Base-by-base conservation (phyloP, 2,797 vertebrate species). In the Bufotes viridis region DNA sequence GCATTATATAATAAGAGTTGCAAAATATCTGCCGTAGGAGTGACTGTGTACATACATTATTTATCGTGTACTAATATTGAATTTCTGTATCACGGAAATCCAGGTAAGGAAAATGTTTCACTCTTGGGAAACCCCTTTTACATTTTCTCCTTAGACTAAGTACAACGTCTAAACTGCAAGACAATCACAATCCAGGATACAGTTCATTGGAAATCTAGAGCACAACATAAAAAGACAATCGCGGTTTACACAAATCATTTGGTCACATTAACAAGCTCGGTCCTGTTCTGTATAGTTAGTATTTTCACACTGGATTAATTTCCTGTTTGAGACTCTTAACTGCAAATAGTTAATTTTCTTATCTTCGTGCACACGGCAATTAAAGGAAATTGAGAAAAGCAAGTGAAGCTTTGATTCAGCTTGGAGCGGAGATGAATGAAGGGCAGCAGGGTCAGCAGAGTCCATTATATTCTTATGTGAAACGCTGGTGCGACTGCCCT, bases 341-440 rank as follows among this genome's bases (percentile, higher is more conserved):
- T 95, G 91, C 93, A 94, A 93, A 92, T 78, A 92, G 93, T 96
- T 98, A 96, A 96, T 97, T 96, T 95, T 96, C 95, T 96, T 97
- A 98, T 96, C 94, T 95, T 93, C 95, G 95, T 95, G 95, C 92
- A 96, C 95, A 96, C 94, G 93, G 95, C 96, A 97, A 97, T 98
- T 97, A 98, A 95, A 96, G 95, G 94, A 96, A 96, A 96, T 96
- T 96, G 95, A 96, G 95, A 96, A 94, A 94, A 93, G 96, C 95
- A 94, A 95, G 94, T 94, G 94, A 94, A 94, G 94, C 95, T 95
- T 96, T 96, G 96, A 96, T 96, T 94, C 92, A 92, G 93, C 93
- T 94, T 94, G 94, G 93, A 94, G 93, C 93, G 94, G 94, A 96
- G 95, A 95, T 95, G 95, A 96, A 96, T 95, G 94, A 92, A 93